These are phyloP conservation scores for Stenodera caucasica DNA, from an alignment of 2,888 invertebrate genomes.

Conservation along the genomic window DNA sequence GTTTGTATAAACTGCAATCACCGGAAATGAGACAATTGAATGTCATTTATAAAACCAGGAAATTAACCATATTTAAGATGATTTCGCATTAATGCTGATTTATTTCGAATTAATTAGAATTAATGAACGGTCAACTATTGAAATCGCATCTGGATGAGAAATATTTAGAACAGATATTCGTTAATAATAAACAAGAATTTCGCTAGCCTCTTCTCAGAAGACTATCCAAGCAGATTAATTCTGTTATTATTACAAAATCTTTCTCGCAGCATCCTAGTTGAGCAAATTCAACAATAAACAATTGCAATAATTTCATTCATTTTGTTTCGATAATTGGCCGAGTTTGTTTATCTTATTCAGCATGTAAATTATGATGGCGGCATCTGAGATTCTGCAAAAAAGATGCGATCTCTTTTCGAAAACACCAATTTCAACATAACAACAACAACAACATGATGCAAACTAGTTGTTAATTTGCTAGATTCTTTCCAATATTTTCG, in stretches of 20 bases:
- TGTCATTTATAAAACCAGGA: constrained; percentile 28
- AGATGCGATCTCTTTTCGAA: background rate
- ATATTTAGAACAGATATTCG: constrained; percentile 11
- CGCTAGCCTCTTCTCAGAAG: background rate
- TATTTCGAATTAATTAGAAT: background rate
- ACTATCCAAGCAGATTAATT: background rate
- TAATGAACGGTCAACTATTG: background rate
- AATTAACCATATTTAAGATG: constrained; percentile 23
- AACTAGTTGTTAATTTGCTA: background rate
- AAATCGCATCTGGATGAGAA: background rate
- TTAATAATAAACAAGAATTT: background rate
- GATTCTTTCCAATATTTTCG: background rate
- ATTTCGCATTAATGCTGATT: too few relatives aligned
- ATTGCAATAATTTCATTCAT: background rate
- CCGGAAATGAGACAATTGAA: constrained; percentile 32
- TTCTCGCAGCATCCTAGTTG: constrained; percentile 4
- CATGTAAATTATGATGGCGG: constrained; percentile 1
- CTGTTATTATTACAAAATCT: background rate
- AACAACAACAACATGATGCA: background rate
- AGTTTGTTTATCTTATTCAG: background rate
- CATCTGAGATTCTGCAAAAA: background rate
- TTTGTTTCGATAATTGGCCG: background rate
- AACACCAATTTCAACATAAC: background rate
- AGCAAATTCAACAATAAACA: background rate
- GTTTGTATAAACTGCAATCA: constrained; percentile 17